Evolutionary conservation across 2,797 vertebrate species (phyloP), one percentile per base, ranked within the genome.

Genomic region (Phataginus tetradactyla): DNA sequence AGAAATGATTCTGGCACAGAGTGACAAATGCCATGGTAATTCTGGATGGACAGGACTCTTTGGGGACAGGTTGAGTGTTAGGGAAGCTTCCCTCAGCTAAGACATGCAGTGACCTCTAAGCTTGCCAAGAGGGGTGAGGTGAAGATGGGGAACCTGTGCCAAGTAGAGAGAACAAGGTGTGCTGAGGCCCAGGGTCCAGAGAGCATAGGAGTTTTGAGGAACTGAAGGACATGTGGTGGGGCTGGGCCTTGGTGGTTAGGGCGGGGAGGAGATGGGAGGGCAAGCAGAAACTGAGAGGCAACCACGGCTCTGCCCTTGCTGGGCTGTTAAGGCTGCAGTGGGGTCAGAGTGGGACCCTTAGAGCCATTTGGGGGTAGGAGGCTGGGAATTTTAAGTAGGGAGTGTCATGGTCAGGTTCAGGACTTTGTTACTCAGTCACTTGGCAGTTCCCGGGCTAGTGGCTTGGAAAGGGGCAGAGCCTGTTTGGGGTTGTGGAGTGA

Each of bases 301-400:
- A 7, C 4, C 10, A 3, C 0, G 21, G 49, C 15, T 42, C 34
- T 20, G 25, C 4, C 7, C 4, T 29, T 63, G 20, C 5, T 42
- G 79, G 68, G 29, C 37, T 25, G 9, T 9, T 4, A 25, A n/a
- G 27, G 5, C 18, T 27, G n/a, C 9, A 34, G 1, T 37, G 18
- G 66, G 37, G n/a, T 64, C 66, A 18, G n/a, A 25, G 49, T 49
- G 57, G 68, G 29, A 74, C 74, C 32, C 21, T 68, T 7, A n/a
- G 42, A 32, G 25, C n/a, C 29, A 37, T 27, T 10, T 59, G 12
- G 27, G 49, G 37, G 20, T 32, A 17, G 55, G 55, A 29, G 32
- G 11, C 71, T 27, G 32, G 53, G 55, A 42, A 32, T 20, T n/a
- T 64, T 57, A 64, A 27, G 20, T 37, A 39, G 14, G n/a, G 20